Evolutionary conservation across 2,797 vertebrate species (phyloP).

Genomic region (Typhlichthys eigenmanni): DNA sequence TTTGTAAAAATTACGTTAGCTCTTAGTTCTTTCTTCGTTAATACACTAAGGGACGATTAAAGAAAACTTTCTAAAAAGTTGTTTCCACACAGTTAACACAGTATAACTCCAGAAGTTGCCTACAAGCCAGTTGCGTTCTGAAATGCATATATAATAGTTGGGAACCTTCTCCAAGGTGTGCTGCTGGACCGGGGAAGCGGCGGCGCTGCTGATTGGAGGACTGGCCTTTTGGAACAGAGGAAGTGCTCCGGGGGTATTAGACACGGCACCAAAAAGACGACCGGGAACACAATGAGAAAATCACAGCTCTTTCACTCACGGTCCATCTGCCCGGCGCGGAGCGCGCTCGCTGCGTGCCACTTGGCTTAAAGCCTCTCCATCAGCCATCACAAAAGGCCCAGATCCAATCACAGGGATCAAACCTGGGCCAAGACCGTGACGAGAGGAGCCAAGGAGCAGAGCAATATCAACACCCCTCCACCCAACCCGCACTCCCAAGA

Average conservation of each 20-base stretch:
- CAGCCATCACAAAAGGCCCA: slow-evolving; percentile 75
- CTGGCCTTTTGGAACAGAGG: slow-evolving; percentile 68
- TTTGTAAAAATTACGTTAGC: slow-evolving; percentile 27
- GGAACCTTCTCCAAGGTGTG: slow-evolving; percentile 73
- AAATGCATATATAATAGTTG: slow-evolving; percentile 51
- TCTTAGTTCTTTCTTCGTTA: background rate
- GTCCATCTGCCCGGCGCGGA: slow-evolving; percentile 76
- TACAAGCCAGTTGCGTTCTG: slow-evolving; percentile 66
- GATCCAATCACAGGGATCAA: slow-evolving; percentile 75
- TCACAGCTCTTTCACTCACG: slow-evolving; percentile 78
- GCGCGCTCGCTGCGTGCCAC: slow-evolving; percentile 74
- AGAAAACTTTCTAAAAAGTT: background rate
- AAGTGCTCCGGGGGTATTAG: slow-evolving; percentile 67
- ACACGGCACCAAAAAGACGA: slow-evolving; percentile 67
- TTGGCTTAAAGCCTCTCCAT: slow-evolving; percentile 78
- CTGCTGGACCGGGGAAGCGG: slow-evolving; percentile 71
- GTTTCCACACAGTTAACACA: too few species aligned
- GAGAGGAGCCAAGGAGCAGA: slow-evolving; percentile 73
- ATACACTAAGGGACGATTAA: too few species aligned
- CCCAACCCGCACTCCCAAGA: slow-evolving; percentile 69
- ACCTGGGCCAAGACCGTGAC: slow-evolving; percentile 70
- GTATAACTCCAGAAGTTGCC: slow-evolving; percentile 49
- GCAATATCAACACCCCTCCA: slow-evolving; percentile 69
- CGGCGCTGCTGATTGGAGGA: slow-evolving; percentile 72
- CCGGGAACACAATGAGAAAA: slow-evolving; percentile 76